Evolutionary conservation across 2,113 vertebrate genomes (phyloP).

Genomic region (Larimichthys polyactis): DNA sequence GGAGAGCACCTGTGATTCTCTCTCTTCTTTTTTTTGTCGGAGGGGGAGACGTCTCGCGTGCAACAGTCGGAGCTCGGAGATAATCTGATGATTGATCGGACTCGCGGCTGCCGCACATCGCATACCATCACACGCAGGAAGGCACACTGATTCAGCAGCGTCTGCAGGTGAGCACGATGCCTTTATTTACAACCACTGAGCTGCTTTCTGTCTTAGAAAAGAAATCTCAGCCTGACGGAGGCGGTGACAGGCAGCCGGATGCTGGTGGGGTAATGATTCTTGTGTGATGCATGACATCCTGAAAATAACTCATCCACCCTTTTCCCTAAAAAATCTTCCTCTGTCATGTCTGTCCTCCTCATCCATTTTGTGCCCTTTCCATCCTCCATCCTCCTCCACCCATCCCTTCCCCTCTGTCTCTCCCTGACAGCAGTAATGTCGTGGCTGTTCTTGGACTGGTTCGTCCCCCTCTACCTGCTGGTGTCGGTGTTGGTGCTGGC

Average conservation of each 20-base stretch:
- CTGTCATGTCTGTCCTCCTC: not conserved
- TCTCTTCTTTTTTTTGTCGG: no score
- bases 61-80: conserved; percentile 48
- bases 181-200: conserved; percentile 27
- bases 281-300: conserved; percentile 4
- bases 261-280: not conserved
- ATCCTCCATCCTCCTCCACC: not conserved
- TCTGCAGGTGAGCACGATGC: conserved; percentile 71
- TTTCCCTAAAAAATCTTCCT: not conserved
- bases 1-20: conserved; percentile 71
- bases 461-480: conserved; percentile 94
- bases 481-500: conserved; percentile 94
- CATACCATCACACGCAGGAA: conserved; percentile 17
- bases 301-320: conserved; percentile 33
- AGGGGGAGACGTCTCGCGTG: conserved; percentile 11
- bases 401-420: not conserved
- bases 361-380: not conserved
- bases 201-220: conserved; percentile 32
- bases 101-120: conserved; percentile 14
- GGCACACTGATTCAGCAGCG: conserved; percentile 35
- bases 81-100: conserved; percentile 56
- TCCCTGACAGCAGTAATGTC: conserved; percentile 83
- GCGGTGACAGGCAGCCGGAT: not conserved
- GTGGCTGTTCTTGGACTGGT: conserved; percentile 96
- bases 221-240: not conserved